A percentile compares a stretch with the other conserved stretches of the same genome.
Evolutionary conservation across 2,888 invertebrate genomes (phyloP).

Genomic region (Altica lythri): DNA sequence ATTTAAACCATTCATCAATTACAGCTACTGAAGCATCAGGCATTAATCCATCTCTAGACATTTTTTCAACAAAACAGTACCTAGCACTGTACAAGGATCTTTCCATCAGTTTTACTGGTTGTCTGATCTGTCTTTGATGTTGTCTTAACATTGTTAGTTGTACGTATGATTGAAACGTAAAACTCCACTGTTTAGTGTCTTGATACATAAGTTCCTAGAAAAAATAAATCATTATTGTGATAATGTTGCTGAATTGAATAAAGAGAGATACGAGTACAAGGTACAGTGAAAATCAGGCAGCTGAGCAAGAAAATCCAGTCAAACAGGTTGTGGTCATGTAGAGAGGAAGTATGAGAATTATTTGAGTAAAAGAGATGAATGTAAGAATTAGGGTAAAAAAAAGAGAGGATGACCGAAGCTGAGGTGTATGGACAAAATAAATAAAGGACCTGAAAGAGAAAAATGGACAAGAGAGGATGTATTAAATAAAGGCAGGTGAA

Average conservation of each 20-base stretch:
- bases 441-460: too few species aligned
- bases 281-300: too few species aligned
- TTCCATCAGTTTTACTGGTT: slow-evolving; percentile 69
- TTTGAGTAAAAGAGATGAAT: not conserved
- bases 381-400: too few species aligned
- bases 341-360: not conserved
- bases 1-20: slow-evolving; percentile 76
- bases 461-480: too few species aligned
- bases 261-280: too few species aligned
- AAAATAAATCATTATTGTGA: too few species aligned
- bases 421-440: too few species aligned
- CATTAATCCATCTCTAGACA: slow-evolving; percentile 66
- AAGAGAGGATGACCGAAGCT: too few species aligned
- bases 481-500: too few species aligned
- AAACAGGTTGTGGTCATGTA: not conserved
- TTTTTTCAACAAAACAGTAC: slow-evolving; percentile 79
- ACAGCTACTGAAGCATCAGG: slow-evolving; percentile 70
- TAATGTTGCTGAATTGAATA: too few species aligned
- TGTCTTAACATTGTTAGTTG: slow-evolving; percentile 78
- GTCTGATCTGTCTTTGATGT: slow-evolving; percentile 62
- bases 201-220: slow-evolving; percentile 64
- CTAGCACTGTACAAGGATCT: slow-evolving; percentile 60
- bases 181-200: slow-evolving; percentile 74
- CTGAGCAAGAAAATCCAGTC: too few species aligned
- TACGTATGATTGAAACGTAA: slow-evolving; percentile 82